Evolutionary conservation across 2,888 invertebrate species (phyloP), one percentile per base, ranked within the genome.

Genomic region (Seira sanloemensis): DNA sequence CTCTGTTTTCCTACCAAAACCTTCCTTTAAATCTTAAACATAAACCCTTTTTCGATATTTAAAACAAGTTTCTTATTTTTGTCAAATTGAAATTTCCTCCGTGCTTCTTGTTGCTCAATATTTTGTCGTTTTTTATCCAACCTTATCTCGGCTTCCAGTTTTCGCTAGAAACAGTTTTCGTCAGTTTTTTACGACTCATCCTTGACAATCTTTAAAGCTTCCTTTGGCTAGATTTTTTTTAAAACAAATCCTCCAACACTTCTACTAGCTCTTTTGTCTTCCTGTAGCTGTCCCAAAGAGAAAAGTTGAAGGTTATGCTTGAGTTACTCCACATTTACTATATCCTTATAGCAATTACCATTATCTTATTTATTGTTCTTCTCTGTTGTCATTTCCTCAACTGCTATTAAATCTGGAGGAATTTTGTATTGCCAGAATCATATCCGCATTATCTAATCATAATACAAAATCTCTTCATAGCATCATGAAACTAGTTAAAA

Each of bases 311-410:
- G 75, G 82, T 74, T 54, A 82, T 85, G 73, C 85, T 82, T 73
- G 81, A 73, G 65, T 77, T 85, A 75, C 71, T 85, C 16, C 77
- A 82, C 67, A 72, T 85, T 46, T 85, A 85, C 69, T 85, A 74
- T 81, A 74, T 82, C n/a, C 72, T 85, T 26, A 85, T 85, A 82
- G 78, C 73, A 2, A 26, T 85, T n/a, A 85, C 85, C 4, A 82
- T 85, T 50, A 77, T 71, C 24, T 65, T 85, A n/a, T 78, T 85
- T 74, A 37, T 85, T 37, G 78, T 85, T 71, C 78, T 85, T 5
- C 72, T 85, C 9, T 78, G 81, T 69, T 85, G 85, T 75, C 85
- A 85, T 46, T 85, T 77, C 46, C 75, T 81, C 0, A 85, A 85
- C 27, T 85, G 85, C 66, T 85, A 85, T 50, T 85, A 50, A 78